Evolutionary conservation across 2,797 vertebrate genomes (phyloP).

Genomic region (Chiroxiphia lanceolata): DNA sequence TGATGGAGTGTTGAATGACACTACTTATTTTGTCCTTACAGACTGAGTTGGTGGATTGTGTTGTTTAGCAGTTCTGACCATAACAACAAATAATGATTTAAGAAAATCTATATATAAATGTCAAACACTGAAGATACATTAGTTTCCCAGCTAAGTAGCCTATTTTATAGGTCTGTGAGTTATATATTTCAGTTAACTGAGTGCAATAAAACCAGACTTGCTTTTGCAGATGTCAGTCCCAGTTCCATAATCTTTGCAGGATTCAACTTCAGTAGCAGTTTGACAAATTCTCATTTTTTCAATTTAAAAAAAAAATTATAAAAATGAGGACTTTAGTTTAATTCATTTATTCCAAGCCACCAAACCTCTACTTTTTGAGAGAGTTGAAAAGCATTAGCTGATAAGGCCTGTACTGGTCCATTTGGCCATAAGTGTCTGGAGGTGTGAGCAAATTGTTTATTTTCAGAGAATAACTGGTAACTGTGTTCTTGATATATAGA

Average conservation of each 20-base stretch:
- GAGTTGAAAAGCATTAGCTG: background rate
- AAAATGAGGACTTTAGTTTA: background rate
- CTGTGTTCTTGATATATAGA: background rate
- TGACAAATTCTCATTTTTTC: background rate
- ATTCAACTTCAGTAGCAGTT: background rate
- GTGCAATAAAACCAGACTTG: background rate
- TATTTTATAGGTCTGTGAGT: background rate
- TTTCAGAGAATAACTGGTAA: background rate
- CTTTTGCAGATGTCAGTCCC: background rate
- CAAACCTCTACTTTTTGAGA: background rate
- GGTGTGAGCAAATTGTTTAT: background rate
- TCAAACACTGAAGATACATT: background rate
- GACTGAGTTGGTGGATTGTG: background rate
- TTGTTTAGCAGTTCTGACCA: background rate
- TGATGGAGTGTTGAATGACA: background rate
- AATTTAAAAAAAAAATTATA: background rate
- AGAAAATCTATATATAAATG: background rate
- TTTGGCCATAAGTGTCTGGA: background rate
- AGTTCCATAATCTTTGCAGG: background rate
- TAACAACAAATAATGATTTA: background rate
- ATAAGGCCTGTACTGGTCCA: background rate
- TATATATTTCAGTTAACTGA: background rate
- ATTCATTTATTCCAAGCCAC: background rate
- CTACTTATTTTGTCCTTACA: background rate
- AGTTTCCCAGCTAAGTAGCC: background rate